Base-by-base conservation (phyloP, 2,113 vertebrate species). In the Eubucco bourcierii region DNA sequence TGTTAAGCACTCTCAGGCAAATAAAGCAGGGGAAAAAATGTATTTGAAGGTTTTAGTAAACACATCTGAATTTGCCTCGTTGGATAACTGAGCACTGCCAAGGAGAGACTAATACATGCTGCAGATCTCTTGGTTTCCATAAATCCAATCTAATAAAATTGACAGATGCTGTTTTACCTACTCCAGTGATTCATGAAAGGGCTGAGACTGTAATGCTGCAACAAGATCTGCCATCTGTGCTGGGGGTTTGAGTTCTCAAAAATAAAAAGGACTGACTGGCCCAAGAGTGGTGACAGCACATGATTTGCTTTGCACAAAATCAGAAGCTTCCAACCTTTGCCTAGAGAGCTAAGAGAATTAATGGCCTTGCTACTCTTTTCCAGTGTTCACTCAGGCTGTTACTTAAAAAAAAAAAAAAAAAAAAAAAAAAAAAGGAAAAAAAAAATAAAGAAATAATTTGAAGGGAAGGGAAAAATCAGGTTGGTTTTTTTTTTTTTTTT, bases 161-260 rank as follows among this genome's bases (percentile, higher is more conserved):
- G 94, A 75, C 86, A 97, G 87, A 93, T 90, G 85, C 83, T 93
- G 83, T 70, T 88, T 95, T 90, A 94, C 90, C 94, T 97, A 95
- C 47, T 87, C 80, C 63, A 89, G 79, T 74, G 83, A 95, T 75
- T 93, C 75, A 94, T 53, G 58, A 82, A 80, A 58, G 58, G 34
- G 56, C 56, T 31, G 10, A 76, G 96, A 90, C 64, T 14, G 34
- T 72, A 76, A 29, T 60, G 71, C 78, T 88, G 76, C 72, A 95
- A 70, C 73, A 74, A 60, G 79, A 31, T 50, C 55, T 16, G 37
- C 92, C 95, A 94, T 96, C 95, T 97, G 81, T 93, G 88, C 90
- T 71, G 16, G 71, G 34, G n/a, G 80, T 88, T 91, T 34, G 50
- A 52, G 23, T 52, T 52, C 21, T 52, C 11, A 52, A 16, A 56